Base-by-base conservation (phyloP, 2,888 invertebrate genomes). In the Apamea sordens region DNA sequence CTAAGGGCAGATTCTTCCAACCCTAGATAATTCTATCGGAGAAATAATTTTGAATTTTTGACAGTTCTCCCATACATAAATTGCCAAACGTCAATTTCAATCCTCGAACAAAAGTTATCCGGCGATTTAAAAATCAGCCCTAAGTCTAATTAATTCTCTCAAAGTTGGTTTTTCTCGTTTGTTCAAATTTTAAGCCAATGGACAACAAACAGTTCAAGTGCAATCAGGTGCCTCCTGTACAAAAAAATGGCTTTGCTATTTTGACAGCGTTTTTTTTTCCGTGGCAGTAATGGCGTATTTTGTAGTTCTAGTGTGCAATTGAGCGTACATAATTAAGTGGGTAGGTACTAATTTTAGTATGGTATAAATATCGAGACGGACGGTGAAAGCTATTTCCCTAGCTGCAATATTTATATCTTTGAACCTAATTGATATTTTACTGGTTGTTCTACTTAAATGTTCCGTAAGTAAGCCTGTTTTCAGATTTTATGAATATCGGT, bases 371-470 rank as follows among this genome's bases (percentile, higher is more conserved):
- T 41, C 15, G 10, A 50, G 13, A 59, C 21, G 24, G 24, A 50
- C 21, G 7, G 32, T 61, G 50, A 18, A 24, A 41, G 21, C 36
- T n/a, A 61, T 70, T 80, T 80, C 11, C n/a, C 21, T 15, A 50
- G n/a, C 50, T n/a, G 21, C 28, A 50, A 28, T 73, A 61, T 73
- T 61, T 11, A 53, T 63, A 41, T 32, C 41, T 13, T 44, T 41
- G 41, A 24, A 50, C 18, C 4, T 41, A 50, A 78, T 78, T 50
- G 8, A 32, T 32, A 77, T 78, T 78, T 78, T 69, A 78, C 15
- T n/a, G 13, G 10, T 53, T 63, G 69, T 53, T 61, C 41, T n/a
- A 32, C 28, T 68, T 67, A 59, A 59, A 41, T 50, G 21, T 4
- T 44, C 44, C 44, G 13, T 28, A 56, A 56, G 8, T 64, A 61